These are phyloP conservation scores for Epinephelus fuscoguttatus DNA, from an alignment of 2,113 vertebrate species.

Conservation along the genomic window DNA sequence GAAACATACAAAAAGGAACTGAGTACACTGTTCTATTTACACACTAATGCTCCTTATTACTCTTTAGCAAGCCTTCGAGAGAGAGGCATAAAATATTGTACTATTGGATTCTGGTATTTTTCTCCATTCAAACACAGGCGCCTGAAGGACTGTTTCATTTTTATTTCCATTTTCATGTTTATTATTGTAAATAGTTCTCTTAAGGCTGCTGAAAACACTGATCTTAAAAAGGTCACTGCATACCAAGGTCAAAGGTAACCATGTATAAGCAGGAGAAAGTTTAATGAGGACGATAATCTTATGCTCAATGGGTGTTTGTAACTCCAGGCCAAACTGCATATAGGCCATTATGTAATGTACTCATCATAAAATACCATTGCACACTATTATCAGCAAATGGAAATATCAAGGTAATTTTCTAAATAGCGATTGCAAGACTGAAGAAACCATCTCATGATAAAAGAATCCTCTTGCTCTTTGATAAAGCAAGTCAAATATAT, in stretches of 20 bases:
- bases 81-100: not conserved
- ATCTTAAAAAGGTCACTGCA: slow-evolving; percentile 30
- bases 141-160: not conserved
- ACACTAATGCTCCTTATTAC: slow-evolving; percentile 16
- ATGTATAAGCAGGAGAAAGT: not conserved
- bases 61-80: slow-evolving; percentile 7
- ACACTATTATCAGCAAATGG: slow-evolving; percentile 31
- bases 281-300: slow-evolving; percentile 17
- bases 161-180: slow-evolving; percentile 5
- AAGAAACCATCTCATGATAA: not conserved
- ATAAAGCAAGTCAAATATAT: slow-evolving; percentile 22
- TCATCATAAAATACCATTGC: slow-evolving; percentile 20
- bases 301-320: slow-evolving; percentile 21
- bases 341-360: not conserved
- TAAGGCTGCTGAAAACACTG: not conserved
- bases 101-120: not conserved
- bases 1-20: not conserved
- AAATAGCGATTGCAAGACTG: not conserved
- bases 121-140: not conserved
- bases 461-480: not conserved
- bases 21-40: slow-evolving; percentile 1
- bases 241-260: slow-evolving; percentile 27
- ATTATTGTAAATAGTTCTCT: slow-evolving; percentile 7
- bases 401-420: slow-evolving; percentile 38
- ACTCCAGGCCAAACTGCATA: slow-evolving; percentile 24